phyloP scores from a whole-genome alignment of 2,888 invertebrate species.

The Himalopsyche tibetana region DNA sequence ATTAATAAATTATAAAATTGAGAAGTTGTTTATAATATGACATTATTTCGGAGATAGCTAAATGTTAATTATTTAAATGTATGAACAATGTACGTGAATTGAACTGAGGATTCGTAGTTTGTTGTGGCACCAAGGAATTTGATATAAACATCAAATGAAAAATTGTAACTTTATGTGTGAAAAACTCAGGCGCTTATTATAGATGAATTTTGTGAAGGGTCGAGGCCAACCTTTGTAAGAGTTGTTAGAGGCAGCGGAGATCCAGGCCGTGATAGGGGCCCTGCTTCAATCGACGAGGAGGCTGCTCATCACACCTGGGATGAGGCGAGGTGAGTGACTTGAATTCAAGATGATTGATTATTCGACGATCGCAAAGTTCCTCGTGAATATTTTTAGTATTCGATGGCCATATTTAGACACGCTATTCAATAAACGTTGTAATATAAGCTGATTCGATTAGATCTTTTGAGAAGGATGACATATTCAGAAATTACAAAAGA shows the following conservation, averaged over 20 bases:
- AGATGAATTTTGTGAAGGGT: constrained; percentile 39
- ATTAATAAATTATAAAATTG: too few species aligned
- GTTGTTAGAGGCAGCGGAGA: background rate
- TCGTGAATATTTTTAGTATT: background rate
- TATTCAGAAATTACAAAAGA: background rate
- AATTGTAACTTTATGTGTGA: background rate
- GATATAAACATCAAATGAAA: constrained; percentile 9
- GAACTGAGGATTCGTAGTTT: too few species aligned
- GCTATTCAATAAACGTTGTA: background rate
- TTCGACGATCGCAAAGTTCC: background rate
- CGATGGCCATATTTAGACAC: background rate
- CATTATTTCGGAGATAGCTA: too few species aligned
- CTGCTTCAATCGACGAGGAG: constrained; percentile 34
- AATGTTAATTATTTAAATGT: too few species aligned
- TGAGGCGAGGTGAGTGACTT: constrained; percentile 51
- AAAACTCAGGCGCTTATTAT: background rate
- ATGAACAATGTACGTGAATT: too few species aligned
- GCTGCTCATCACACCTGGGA: constrained; percentile 43
- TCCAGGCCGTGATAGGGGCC: constrained; percentile 32
- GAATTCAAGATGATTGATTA: constrained; percentile 51
- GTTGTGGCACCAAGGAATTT: background rate
- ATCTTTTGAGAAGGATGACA: background rate
- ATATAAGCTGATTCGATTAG: background rate
- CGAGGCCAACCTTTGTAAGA: constrained; percentile 32
- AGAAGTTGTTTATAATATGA: too few species aligned